phyloP scores from a whole-genome alignment of 1,140 invertebrate species.

The Lasioglossum albipes region DNA sequence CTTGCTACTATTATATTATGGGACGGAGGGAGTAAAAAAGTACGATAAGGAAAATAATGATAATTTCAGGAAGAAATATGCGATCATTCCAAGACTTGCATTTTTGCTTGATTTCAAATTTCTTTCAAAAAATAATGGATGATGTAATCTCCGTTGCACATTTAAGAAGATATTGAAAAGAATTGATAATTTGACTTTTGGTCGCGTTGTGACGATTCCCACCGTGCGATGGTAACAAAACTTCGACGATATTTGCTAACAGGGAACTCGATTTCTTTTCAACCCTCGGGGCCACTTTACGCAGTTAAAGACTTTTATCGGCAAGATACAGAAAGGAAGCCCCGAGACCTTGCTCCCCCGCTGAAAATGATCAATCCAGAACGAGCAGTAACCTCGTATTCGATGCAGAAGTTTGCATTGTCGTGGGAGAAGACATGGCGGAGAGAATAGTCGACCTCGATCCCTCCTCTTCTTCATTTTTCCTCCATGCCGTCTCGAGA shows the following conservation, averaged over 20 bases:
- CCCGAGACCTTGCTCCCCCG: background rate
- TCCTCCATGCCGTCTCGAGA: too few relatives aligned
- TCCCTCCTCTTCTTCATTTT: constrained; percentile 3
- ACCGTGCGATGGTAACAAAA: background rate
- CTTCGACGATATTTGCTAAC: background rate
- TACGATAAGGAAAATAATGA: too few relatives aligned
- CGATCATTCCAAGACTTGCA: too few relatives aligned
- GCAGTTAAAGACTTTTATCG: background rate
- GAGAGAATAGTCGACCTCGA: constrained; percentile 41
- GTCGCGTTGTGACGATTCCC: too few relatives aligned
- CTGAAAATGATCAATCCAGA: constrained; percentile 2
- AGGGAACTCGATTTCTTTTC: background rate
- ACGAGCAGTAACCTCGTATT: constrained; percentile 20
- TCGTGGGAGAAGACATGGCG: constrained; percentile 21
- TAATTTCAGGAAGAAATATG: too few relatives aligned
- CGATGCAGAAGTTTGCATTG: constrained; percentile 32
- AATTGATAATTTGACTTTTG: too few relatives aligned
- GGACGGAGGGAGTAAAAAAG: too few relatives aligned
- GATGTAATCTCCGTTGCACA: too few relatives aligned
- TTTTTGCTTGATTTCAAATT: too few relatives aligned
- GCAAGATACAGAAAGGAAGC: background rate
- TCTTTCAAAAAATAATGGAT: too few relatives aligned
- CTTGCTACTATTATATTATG: too few relatives aligned
- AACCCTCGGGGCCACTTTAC: background rate
- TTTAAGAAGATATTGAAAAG: too few relatives aligned